phyloP scores from a whole-genome alignment of 1,140 invertebrate genomes.

The Hyles euphorbiae region DNA sequence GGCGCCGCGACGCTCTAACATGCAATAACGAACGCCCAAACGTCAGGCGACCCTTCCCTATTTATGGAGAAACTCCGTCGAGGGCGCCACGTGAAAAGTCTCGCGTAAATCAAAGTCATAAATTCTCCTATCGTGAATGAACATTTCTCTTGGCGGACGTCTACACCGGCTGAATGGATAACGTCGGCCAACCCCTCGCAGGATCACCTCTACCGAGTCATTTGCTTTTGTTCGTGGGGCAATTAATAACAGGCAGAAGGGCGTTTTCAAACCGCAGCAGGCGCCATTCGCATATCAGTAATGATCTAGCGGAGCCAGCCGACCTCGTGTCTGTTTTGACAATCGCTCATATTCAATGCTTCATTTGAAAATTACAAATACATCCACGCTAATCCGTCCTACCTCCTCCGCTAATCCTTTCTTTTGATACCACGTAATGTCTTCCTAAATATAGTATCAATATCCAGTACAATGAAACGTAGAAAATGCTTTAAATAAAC shows the following conservation, averaged over 20 bases:
- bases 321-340: conserved; percentile 23
- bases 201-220: conserved; percentile 71
- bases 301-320: conserved; percentile 44
- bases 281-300: conserved; percentile 59
- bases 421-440: too few relatives aligned
- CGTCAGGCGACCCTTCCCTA: conserved; percentile 62
- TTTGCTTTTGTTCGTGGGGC: conserved; percentile 72
- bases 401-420: too few relatives aligned
- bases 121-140: conserved; percentile 71
- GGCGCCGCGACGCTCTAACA: conserved; percentile 35
- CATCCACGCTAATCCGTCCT: too few relatives aligned
- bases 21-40: conserved; percentile 57
- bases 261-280: conserved; percentile 56
- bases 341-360: conserved; percentile 44
- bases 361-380: too few relatives aligned
- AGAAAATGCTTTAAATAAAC: too few relatives aligned
- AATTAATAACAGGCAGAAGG: conserved; percentile 70
- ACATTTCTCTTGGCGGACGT: conserved; percentile 70
- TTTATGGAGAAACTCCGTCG: conserved; percentile 45
- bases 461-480: too few relatives aligned
- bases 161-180: conserved; percentile 66
- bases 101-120: conserved; percentile 67
- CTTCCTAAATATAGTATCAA: too few relatives aligned
- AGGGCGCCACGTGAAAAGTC: conserved; percentile 57
- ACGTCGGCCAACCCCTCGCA: conserved; percentile 59